Conservation (phyloP, 2,797 vertebrate species). For the Takifugu ocellatus region DNA sequence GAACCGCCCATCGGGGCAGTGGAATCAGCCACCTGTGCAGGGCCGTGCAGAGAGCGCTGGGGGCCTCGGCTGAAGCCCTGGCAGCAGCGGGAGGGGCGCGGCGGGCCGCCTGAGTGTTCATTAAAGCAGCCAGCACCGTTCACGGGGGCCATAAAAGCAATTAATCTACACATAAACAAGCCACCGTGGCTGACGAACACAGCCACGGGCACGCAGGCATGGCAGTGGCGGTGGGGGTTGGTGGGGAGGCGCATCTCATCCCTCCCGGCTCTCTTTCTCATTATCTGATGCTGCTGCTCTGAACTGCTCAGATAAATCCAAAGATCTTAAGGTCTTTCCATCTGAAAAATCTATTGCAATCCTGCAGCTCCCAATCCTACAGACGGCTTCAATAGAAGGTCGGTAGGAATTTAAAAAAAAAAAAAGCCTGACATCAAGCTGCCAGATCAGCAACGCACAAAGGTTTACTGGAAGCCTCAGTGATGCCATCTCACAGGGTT, state of each 20-base stretch:
- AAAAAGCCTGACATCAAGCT: too few species aligned
- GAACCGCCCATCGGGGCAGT: conserved; percentile 46
- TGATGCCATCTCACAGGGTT: conserved; percentile 17
- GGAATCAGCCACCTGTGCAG: conserved; percentile 55
- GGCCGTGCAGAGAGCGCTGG: conserved; percentile 37
- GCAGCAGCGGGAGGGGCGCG: conserved; percentile 52
- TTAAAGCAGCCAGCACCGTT: conserved; percentile 65
- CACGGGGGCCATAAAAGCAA: conserved; percentile 70
- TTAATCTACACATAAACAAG: conserved; percentile 74
- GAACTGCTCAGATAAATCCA: conserved; percentile 43
- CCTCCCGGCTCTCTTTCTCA: conserved; percentile 42
- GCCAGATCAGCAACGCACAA: background rate
- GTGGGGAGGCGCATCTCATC: conserved; percentile 16
- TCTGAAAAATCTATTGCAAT: conserved; percentile 46
- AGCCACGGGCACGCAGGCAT: conserved; percentile 48
- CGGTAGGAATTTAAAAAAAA: background rate
- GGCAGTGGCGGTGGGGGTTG: conserved; percentile 37
- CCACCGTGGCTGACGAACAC: conserved; percentile 61
- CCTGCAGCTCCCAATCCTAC: conserved; percentile 21
- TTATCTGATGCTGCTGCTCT: conserved; percentile 55
- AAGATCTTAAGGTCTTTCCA: conserved; percentile 33
- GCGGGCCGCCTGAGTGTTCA: conserved; percentile 58
- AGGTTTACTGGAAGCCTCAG: conserved; percentile 10
- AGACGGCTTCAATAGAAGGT: conserved; percentile 26
- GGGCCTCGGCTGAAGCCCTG: conserved; percentile 45